Base-by-base conservation (phyloP, 2,888 invertebrate genomes). In the Machimus rusticus region DNA sequence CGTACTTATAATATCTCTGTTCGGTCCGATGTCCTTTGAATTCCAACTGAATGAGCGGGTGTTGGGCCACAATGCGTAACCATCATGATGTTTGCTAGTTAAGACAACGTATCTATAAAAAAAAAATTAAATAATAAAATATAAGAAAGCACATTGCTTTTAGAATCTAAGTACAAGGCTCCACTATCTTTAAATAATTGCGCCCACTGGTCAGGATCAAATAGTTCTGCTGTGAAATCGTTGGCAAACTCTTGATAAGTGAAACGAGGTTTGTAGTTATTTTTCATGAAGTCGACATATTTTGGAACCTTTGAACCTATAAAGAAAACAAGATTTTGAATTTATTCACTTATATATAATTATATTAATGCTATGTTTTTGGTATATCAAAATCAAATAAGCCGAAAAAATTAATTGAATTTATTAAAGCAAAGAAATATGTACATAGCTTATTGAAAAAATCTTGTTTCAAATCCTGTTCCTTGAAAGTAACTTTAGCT, bases 231-330 rank as follows among this genome's bases (percentile, higher is more conserved):
- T 1, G 95, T 98, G 90, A 99, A 99, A 91, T 96, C 95, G 28
- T 94, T 94, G 0, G 96, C 99, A 93, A 99, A 99, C 87, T 99
- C 97, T 91, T 98, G 98, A 92, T 99, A 99, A 0, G 96, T 95
- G 90, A 97, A 98, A 82, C 94, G 94, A 2, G 97, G 97, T 86
- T 95, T 95, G 92, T 97, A 99, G 91, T 97, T 97, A 46, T 95
- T 93, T 43, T 94, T 92, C 97, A 99, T 98, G 91, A 96, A 99
- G 0, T 94, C 91, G 2, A 92, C 91, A 89, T 94, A 94, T 31
- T 93, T 91, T n/a, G 14, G 34, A 6, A 76, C 76, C 28, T 31
- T 76, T 34, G 34, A 39, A 3, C 76, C 76, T 76, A n/a, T 9
- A 66, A 28, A 66, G 23, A n/a, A 51, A 16, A 19, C 34, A 51